phyloP scores from a whole-genome alignment of 1,140 invertebrate genomes.

The Brachionus manjavacas region DNA sequence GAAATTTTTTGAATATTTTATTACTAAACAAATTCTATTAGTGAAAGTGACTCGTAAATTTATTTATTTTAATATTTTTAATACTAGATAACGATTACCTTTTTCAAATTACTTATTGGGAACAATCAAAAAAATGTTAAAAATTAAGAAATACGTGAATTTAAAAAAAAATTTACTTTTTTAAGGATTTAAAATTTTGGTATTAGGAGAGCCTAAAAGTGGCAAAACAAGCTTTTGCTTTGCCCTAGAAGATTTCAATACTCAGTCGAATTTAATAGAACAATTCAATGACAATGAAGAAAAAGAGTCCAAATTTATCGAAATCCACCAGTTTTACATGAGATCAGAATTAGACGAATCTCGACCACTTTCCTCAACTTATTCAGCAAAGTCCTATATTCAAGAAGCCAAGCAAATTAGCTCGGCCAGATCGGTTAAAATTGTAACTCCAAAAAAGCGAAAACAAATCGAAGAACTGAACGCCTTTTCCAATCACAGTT shows the following conservation, averaged over 20 bases:
- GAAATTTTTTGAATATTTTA: too few relatives aligned
- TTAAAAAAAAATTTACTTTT: too few relatives aligned
- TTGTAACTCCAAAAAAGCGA: neutral
- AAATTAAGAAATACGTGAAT: too few relatives aligned
- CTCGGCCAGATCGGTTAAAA: neutral
- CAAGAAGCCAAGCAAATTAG: neutral
- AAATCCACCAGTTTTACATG: conserved; percentile 29
- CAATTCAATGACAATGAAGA: conserved; percentile 8
- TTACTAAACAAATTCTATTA: too few relatives aligned
- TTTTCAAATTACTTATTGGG: too few relatives aligned
- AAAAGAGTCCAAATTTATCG: conserved; percentile 36
- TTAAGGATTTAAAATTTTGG: conserved; percentile 31
- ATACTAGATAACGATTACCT: too few relatives aligned
- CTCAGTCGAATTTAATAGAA: neutral
- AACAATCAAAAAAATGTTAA: too few relatives aligned
- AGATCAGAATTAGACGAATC: neutral
- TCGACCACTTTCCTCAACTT: neutral
- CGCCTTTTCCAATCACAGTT: neutral
- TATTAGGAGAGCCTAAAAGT: conserved; percentile 1
- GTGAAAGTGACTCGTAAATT: too few relatives aligned
- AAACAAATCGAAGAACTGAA: neutral
- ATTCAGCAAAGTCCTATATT: neutral
- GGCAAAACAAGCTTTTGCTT: conserved; percentile 23
- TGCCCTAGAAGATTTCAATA: conserved; percentile 11
- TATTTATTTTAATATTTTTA: too few relatives aligned